Evolutionary conservation across 2,113 vertebrate genomes (phyloP).

Genomic region (Motacilla tschutschensis): DNA sequence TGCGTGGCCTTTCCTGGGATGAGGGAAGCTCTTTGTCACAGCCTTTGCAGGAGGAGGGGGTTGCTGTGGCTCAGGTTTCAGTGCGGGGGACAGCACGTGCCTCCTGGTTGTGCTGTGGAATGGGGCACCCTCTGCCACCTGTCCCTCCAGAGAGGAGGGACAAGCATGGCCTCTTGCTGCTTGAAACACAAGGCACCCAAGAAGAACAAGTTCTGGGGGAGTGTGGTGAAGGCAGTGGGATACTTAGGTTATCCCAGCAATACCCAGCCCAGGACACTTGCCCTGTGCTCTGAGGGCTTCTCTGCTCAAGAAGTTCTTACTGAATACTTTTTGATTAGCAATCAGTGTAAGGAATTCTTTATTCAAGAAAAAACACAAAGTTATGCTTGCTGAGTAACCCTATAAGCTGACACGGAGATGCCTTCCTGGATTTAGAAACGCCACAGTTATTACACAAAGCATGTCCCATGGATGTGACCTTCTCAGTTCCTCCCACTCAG

Average conservation of each 20-base stretch:
- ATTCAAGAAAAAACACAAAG: neutral
- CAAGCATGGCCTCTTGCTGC: neutral
- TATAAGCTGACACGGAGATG: neutral
- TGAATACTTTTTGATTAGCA: neutral
- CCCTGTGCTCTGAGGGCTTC: neutral
- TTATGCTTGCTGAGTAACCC: neutral
- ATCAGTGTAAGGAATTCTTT: neutral
- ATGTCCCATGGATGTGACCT: neutral
- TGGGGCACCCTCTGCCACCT: neutral
- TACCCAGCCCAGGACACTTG: neutral
- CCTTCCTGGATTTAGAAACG: constrained; percentile 6
- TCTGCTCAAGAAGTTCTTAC: neutral
- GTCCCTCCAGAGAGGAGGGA: neutral
- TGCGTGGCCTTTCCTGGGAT: neutral
- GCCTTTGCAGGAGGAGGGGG: neutral
- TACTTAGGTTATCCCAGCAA: neutral
- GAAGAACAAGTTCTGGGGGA: neutral
- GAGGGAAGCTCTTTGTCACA: neutral
- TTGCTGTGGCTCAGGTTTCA: neutral
- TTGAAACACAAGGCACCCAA: neutral
- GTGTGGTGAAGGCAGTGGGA: neutral
- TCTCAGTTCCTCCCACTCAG: neutral
- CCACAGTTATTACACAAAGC: neutral
- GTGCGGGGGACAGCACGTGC: fast-evolving
- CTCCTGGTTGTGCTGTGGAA: neutral